Percentiles rank a stretch among this genome's conserved stretches.
These are phyloP conservation scores for Eumeta japonica DNA, from an alignment of 1,140 invertebrate genomes.

Conservation along the genomic window DNA sequence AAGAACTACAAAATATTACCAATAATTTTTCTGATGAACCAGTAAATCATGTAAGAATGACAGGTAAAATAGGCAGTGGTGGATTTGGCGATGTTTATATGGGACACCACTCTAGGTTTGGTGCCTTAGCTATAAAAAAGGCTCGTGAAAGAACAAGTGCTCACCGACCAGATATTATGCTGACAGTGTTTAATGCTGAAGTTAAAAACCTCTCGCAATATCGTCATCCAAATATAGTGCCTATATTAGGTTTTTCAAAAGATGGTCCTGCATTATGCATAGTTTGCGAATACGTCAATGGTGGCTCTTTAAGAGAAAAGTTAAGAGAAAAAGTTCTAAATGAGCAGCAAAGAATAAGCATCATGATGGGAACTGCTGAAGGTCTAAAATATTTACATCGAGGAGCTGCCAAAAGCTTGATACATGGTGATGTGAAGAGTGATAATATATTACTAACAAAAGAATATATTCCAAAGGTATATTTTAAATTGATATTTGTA, in stretches of 20 bases:
- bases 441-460: slow-evolving; percentile 72
- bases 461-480: slow-evolving; percentile 65
- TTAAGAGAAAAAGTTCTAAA: slow-evolving; percentile 48
- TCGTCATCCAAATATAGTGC: slow-evolving; percentile 67
- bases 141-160: slow-evolving; percentile 42
- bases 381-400: slow-evolving; percentile 68
- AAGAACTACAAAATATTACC: slow-evolving; percentile 32
- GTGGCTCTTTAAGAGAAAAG: slow-evolving; percentile 67
- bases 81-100: slow-evolving; percentile 71
- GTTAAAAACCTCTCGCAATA: slow-evolving; percentile 61
- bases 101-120: slow-evolving; percentile 45
- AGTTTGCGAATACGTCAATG: slow-evolving; percentile 68
- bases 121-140: slow-evolving; percentile 65
- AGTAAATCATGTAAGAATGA: slow-evolving; percentile 19
- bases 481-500: too few species aligned
- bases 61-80: slow-evolving; percentile 63
- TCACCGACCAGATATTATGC: slow-evolving; percentile 43
- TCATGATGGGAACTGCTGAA: slow-evolving; percentile 62
- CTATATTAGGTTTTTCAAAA: slow-evolving; percentile 65
- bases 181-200: slow-evolving; percentile 67
- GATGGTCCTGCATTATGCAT: slow-evolving; percentile 65
- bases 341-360: slow-evolving; percentile 58
- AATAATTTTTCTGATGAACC: slow-evolving; percentile 30
- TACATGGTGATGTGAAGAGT: slow-evolving; percentile 77
- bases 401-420: slow-evolving; percentile 35